phyloP scores from a whole-genome alignment of 2,113 vertebrate species.

The Uria lomvia region DNA sequence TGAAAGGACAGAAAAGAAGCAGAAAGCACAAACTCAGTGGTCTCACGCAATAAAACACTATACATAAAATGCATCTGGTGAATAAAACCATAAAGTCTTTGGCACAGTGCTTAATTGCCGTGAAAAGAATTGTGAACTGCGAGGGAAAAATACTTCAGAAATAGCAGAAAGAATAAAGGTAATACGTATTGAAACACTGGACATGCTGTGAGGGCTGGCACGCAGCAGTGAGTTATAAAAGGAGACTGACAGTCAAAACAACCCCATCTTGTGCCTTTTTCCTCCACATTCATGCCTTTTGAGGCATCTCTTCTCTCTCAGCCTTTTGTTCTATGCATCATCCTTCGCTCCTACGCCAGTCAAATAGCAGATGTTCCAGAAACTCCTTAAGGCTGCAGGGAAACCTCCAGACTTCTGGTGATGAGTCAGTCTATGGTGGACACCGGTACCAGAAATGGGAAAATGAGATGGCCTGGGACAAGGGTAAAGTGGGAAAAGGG shows the following conservation, averaged over 20 bases:
- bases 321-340: neutral
- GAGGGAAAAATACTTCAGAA: neutral
- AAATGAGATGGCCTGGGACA: neutral
- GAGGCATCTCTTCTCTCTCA: neutral
- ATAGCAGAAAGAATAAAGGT: neutral
- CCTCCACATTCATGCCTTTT: neutral
- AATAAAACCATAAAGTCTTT: conserved; percentile 19
- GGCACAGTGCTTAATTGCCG: conserved; percentile 15
- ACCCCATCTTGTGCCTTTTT: neutral
- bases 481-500: neutral
- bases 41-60: neutral
- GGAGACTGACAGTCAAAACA: neutral
- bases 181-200: neutral
- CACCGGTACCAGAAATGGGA: neutral
- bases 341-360: neutral
- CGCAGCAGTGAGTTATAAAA: neutral
- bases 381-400: neutral
- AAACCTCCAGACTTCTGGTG: neutral
- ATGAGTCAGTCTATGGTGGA: neutral
- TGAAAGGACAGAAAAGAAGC: conserved; percentile 4
- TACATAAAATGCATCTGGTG: neutral
- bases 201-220: neutral
- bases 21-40: neutral
- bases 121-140: conserved; percentile 2
- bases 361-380: neutral